Evolutionary conservation across 2,113 vertebrate species (phyloP).

Genomic region (Sinosuthora webbiana): DNA sequence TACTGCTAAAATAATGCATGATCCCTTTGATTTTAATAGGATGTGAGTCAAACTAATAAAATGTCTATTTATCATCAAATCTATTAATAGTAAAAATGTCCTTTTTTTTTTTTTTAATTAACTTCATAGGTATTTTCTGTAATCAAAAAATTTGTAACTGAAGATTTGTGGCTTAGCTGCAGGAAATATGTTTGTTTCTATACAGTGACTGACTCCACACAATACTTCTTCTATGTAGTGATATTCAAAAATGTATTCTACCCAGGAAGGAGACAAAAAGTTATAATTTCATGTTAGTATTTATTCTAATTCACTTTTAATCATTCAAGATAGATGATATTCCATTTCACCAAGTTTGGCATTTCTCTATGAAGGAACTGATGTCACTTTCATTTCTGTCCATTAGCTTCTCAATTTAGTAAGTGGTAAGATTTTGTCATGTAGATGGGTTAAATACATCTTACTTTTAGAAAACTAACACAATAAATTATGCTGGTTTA

Average conservation of each 20-base stretch:
- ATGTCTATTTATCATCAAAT: neutral
- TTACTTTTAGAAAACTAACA: neutral
- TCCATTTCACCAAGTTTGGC: neutral
- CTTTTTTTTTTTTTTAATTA: neutral
- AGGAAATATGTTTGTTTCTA: neutral
- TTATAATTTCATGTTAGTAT: neutral
- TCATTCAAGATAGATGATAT: neutral
- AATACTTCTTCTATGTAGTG: neutral
- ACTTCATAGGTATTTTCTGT: neutral
- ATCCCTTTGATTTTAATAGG: neutral
- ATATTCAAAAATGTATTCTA: neutral
- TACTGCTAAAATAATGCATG: neutral
- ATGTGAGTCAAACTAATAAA: neutral
- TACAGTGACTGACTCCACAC: neutral
- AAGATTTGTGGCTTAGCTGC: neutral
- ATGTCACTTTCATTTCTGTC: neutral
- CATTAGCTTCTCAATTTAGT: neutral
- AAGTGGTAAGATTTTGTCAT: neutral
- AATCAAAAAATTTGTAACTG: neutral
- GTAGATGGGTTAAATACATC: neutral
- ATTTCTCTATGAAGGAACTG: neutral
- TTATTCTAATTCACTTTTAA: neutral
- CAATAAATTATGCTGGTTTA: neutral
- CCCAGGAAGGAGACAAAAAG: neutral
- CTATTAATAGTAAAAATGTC: neutral